These are phyloP conservation scores for Drosophila sp. DNA, from an alignment of 1,140 invertebrate genomes.

Conservation along the genomic window DNA sequence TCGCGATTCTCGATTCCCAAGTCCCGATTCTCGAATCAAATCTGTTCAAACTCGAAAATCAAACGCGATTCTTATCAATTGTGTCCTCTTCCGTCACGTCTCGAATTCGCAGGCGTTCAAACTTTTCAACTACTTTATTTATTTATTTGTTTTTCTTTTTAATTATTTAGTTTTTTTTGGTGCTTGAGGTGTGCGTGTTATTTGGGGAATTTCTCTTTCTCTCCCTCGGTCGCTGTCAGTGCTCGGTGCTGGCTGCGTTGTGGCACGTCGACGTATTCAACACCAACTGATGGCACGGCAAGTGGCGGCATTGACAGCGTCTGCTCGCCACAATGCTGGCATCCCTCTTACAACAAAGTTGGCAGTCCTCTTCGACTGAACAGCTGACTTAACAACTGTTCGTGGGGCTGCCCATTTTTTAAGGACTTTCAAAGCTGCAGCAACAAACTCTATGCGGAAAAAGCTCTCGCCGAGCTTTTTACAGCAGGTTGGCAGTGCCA, in stretches of 20 bases:
- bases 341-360: constrained; percentile 32
- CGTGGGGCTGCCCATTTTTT: constrained; percentile 38
- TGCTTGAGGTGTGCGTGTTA: constrained; percentile 25
- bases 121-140: background rate
- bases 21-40: background rate
- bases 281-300: constrained; percentile 67
- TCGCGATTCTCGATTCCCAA: background rate
- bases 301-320: constrained; percentile 18
- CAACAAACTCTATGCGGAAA: background rate
- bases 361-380: constrained; percentile 6
- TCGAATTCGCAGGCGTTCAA: background rate
- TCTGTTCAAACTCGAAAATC: background rate
- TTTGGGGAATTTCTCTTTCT: constrained; percentile 12
- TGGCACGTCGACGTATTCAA: constrained; percentile 73
- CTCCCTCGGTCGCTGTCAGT: constrained; percentile 7
- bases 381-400: constrained; percentile 45
- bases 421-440: background rate
- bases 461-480: constrained; percentile 20
- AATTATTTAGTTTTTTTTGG: background rate
- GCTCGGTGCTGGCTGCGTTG: constrained; percentile 50
- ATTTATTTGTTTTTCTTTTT: background rate
- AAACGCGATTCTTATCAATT: background rate
- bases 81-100: background rate
- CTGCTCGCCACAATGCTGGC: constrained; percentile 16
- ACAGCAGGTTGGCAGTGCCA: constrained; percentile 26